Conservation (phyloP, 1,140 invertebrate species). For the Orussus abietinus region DNA sequence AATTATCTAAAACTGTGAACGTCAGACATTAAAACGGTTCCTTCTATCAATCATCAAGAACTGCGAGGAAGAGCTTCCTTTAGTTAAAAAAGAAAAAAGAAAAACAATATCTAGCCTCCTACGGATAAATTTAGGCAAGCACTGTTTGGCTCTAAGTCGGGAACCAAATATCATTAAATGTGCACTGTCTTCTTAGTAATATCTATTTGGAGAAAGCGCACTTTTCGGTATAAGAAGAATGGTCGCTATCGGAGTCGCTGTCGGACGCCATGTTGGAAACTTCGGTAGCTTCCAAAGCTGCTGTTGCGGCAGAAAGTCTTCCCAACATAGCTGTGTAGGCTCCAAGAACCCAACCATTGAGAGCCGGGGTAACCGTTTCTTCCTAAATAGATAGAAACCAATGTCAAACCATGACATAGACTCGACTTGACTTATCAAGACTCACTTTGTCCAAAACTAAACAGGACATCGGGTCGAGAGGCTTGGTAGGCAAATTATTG, state of each 20-base stretch:
- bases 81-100: too few relatives aligned
- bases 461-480: slow-evolving; percentile 38
- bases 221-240: slow-evolving; percentile 46
- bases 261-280: slow-evolving; percentile 43
- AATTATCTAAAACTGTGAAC: too few relatives aligned
- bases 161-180: background rate
- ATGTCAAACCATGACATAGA: slow-evolving; percentile 1
- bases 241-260: slow-evolving; percentile 48
- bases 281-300: slow-evolving; percentile 43
- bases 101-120: too few relatives aligned
- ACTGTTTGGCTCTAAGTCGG: too few relatives aligned
- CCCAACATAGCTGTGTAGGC: slow-evolving; percentile 51
- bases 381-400: slow-evolving; percentile 26
- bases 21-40: too few relatives aligned
- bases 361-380: slow-evolving; percentile 38
- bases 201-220: slow-evolving; percentile 12
- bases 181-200: background rate
- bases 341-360: slow-evolving; percentile 47
- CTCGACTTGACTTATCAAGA: slow-evolving; percentile 1
- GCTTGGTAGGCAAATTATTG: slow-evolving; percentile 38
- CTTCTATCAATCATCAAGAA: too few relatives aligned
- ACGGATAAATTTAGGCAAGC: too few relatives aligned
- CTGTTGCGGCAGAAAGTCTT: slow-evolving; percentile 47
- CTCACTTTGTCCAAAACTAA: slow-evolving; percentile 43
- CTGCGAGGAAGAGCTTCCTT: too few relatives aligned